phyloP scores from a whole-genome alignment of 2,888 invertebrate genomes.

The Penaeus monodon region DNA sequence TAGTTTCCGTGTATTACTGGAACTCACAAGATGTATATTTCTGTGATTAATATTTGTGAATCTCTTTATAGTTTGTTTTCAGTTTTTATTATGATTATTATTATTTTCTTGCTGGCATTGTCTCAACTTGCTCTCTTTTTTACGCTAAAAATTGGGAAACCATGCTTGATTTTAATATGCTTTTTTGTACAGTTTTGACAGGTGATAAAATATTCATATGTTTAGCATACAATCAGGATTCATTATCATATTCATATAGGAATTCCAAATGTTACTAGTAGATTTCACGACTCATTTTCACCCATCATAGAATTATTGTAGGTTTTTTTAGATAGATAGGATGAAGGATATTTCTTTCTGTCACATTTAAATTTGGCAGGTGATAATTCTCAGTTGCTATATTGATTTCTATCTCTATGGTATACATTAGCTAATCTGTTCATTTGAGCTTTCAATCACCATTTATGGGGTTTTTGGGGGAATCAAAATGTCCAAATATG shows the following conservation, averaged over 20 bases:
- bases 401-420: too few relatives aligned
- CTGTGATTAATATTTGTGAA: constrained; percentile 51
- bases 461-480: too few relatives aligned
- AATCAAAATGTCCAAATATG: too few relatives aligned
- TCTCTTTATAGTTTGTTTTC: constrained; percentile 18
- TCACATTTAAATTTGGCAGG: neutral
- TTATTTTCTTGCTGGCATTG: neutral
- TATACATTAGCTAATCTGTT: too few relatives aligned
- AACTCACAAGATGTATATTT: constrained; percentile 37
- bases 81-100: constrained; percentile 8
- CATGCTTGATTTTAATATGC: constrained; percentile 24
- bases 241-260: constrained; percentile 46
- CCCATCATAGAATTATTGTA: constrained; percentile 41
- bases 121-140: constrained; percentile 45
- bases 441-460: too few relatives aligned
- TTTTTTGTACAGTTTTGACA: constrained; percentile 46
- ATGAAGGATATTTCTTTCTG: neutral
- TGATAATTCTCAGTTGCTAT: too few relatives aligned
- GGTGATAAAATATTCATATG: constrained; percentile 30
- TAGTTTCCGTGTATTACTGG: constrained; percentile 5
- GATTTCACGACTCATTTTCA: constrained; percentile 50
- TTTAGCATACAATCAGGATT: constrained; percentile 2
- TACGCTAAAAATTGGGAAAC: constrained; percentile 27
- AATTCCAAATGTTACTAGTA: constrained; percentile 29
- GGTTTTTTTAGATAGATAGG: constrained; percentile 10